phyloP scores from a whole-genome alignment of 2,113 vertebrate species.

The Procavia capensis region DNA sequence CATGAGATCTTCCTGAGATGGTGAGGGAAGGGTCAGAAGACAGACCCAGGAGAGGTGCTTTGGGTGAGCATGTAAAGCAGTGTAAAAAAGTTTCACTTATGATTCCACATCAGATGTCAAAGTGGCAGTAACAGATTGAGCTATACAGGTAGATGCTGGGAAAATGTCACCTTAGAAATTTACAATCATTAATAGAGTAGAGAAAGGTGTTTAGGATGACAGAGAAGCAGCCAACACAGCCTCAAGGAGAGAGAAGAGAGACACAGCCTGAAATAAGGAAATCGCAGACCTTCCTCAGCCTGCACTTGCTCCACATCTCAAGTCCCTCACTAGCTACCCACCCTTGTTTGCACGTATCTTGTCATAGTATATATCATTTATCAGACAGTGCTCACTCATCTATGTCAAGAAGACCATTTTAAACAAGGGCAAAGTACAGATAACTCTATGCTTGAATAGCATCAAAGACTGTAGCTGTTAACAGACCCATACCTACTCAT shows the following conservation, averaged over 20 bases:
- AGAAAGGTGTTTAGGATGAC: background rate
- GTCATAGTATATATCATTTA: background rate
- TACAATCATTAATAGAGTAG: background rate
- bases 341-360: background rate
- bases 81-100: background rate
- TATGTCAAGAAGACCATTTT: background rate
- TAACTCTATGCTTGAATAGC: background rate
- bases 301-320: background rate
- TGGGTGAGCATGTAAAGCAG: background rate
- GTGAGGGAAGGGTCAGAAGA: background rate
- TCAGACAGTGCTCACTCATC: background rate
- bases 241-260: background rate
- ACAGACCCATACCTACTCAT: background rate
- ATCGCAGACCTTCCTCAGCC: background rate
- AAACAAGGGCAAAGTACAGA: background rate
- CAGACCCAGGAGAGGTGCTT: background rate
- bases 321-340: background rate
- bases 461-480: background rate
- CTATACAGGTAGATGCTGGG: background rate
- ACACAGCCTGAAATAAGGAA: background rate
- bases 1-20: background rate
- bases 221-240: background rate
- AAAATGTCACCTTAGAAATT: background rate
- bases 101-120: background rate
- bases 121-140: background rate